Conservation (phyloP, 2,888 invertebrate species). For the Argyra leucocephala region DNA sequence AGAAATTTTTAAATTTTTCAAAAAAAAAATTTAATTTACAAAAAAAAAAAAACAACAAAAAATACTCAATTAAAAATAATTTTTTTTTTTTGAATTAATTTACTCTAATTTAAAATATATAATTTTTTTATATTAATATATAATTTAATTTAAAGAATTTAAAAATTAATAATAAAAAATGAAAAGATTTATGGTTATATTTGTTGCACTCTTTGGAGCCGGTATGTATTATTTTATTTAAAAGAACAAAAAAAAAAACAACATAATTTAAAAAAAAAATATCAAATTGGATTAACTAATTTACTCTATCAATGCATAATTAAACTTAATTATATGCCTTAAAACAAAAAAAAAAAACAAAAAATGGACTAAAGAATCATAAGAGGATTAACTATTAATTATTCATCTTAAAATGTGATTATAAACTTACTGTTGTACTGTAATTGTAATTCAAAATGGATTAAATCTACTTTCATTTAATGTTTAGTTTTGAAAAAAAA, state of each 20-base stretch:
- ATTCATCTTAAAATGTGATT: too few species aligned
- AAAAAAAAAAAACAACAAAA: conserved; percentile 11
- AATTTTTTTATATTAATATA: too few species aligned
- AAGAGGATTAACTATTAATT: conserved; percentile 9
- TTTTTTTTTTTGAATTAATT: conserved; percentile 16
- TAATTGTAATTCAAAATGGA: too few species aligned
- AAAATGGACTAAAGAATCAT: background rate
- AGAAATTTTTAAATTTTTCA: background rate
- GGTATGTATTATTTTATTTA: conserved; percentile 48
- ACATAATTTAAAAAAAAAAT: conserved; percentile 17
- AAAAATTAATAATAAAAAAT: conserved; percentile 28
- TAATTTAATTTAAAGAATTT: conserved; percentile 20
- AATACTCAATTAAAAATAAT: conserved; percentile 15
- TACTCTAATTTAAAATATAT: too few species aligned
- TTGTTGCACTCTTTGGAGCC: conserved; percentile 57
- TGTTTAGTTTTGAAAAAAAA: too few species aligned
- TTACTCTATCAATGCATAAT: background rate
- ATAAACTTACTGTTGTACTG: too few species aligned
- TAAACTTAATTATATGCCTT: too few species aligned
- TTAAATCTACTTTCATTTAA: too few species aligned
- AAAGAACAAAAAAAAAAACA: conserved; percentile 18
- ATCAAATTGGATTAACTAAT: conserved; percentile 12
- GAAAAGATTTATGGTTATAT: conserved; percentile 46
- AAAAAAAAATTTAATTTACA: background rate
- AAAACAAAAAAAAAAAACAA: background rate